These are phyloP conservation scores for Siderastrea siderea DNA, from an alignment of 92 coral and sea anemone genomes.

Conservation along the genomic window DNA sequence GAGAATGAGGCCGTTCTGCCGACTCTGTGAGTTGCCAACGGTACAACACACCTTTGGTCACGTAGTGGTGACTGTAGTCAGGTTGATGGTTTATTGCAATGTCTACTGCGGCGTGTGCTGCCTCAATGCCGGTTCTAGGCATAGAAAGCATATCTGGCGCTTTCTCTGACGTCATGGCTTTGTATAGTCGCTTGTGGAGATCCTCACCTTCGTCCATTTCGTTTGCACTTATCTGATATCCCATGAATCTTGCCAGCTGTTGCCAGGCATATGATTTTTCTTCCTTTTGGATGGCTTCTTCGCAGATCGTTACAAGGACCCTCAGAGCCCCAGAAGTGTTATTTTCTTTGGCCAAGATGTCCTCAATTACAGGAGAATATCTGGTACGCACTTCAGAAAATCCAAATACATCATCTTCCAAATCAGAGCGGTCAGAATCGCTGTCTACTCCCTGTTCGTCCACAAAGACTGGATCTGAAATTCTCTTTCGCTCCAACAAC, in stretches of 20 bases:
- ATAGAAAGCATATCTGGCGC: slow-evolving; percentile 5
- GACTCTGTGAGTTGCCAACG: slow-evolving; percentile 59
- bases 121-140: slow-evolving; percentile 66
- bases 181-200: not conserved
- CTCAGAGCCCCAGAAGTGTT: slow-evolving; percentile 49
- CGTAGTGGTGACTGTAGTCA: slow-evolving; percentile 62
- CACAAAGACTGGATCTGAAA: slow-evolving; percentile 52
- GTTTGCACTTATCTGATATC: slow-evolving; percentile 64
- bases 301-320: slow-evolving; percentile 52
- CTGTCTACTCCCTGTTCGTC: slow-evolving; percentile 11
- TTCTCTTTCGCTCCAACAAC: slow-evolving; percentile 63
- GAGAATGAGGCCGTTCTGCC: not conserved
- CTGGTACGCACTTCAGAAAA: slow-evolving; percentile 57
- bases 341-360: slow-evolving; percentile 27
- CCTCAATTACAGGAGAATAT: slow-evolving; percentile 60
- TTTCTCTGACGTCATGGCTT: slow-evolving; percentile 11
- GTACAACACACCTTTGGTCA: slow-evolving; percentile 60
- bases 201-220: slow-evolving; percentile 12
- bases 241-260: slow-evolving; percentile 78
- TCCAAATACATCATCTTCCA: slow-evolving; percentile 58
- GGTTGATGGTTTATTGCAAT: slow-evolving; percentile 66
- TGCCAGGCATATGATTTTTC: slow-evolving; percentile 79
- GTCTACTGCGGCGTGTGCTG: slow-evolving; percentile 76
- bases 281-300: slow-evolving; percentile 33
- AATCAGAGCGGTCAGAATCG: slow-evolving; percentile 37